A percentile compares a stretch with the other conserved stretches of the same genome.
Evolutionary conservation across 2,888 invertebrate species (phyloP).

Genomic region (Agrypnus murinus): DNA sequence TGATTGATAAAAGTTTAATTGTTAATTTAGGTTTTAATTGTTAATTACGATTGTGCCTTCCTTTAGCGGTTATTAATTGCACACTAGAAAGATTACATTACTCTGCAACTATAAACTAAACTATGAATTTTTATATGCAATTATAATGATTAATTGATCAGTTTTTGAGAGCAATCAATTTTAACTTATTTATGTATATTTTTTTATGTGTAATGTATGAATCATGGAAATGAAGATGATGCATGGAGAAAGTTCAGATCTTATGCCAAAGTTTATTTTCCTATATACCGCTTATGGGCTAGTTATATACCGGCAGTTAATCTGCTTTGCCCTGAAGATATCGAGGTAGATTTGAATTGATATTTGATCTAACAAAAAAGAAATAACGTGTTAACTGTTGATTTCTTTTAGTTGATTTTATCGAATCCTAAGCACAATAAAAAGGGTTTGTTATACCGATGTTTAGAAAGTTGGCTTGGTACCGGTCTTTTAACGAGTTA

Average conservation of each 20-base stretch:
- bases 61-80: too few species aligned
- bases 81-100: too few species aligned
- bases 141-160: too few species aligned
- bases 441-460: slow-evolving; percentile 64
- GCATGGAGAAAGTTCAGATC: not conserved
- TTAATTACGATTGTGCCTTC: too few species aligned
- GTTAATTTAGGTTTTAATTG: too few species aligned
- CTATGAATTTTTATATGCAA: too few species aligned
- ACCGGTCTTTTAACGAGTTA: slow-evolving; percentile 67
- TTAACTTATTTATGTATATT: not conserved
- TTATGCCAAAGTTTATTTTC: slow-evolving; percentile 27
- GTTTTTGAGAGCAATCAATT: not conserved
- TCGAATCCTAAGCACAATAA: slow-evolving; percentile 62
- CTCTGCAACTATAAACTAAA: too few species aligned
- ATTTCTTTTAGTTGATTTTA: slow-evolving; percentile 62
- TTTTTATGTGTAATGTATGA: too few species aligned
- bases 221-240: too few species aligned
- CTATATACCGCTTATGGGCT: slow-evolving; percentile 59
- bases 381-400: not conserved
- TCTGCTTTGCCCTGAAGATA: slow-evolving; percentile 72
- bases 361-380: not conserved
- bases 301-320: slow-evolving; percentile 63
- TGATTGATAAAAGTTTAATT: too few species aligned
- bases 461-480: slow-evolving; percentile 66
- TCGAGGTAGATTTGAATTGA: slow-evolving; percentile 65